Percentiles rank a stretch among this genome's conserved stretches.
phyloP scores from a whole-genome alignment of 1,140 invertebrate genomes.

The Apis dorsata region DNA sequence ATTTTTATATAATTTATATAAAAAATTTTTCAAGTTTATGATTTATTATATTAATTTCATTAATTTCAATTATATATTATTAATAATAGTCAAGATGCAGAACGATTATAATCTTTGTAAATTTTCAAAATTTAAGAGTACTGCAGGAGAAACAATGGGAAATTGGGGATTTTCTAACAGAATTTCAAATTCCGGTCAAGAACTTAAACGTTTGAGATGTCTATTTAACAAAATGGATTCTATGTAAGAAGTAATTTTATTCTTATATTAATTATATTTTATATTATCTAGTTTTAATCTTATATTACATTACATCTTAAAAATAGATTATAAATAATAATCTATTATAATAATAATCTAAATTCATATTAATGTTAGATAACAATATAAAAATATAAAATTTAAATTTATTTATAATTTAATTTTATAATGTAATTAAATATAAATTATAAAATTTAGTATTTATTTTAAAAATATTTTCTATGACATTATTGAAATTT shows the following conservation, averaged over 20 bases:
- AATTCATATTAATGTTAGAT: neutral
- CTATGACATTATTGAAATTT: slow-evolving; percentile 24
- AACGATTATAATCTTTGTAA: slow-evolving; percentile 46
- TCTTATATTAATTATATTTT: neutral
- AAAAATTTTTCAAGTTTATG: slow-evolving; percentile 2
- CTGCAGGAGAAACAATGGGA: slow-evolving; percentile 72
- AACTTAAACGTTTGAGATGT: slow-evolving; percentile 69
- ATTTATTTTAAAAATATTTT: slow-evolving; percentile 4
- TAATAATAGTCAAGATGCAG: neutral
- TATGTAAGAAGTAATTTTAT: slow-evolving; percentile 62
- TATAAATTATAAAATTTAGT: neutral
- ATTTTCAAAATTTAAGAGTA: slow-evolving; percentile 69
- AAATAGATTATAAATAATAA: neutral
- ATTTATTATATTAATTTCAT: neutral
- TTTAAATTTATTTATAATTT: neutral
- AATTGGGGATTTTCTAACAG: slow-evolving; percentile 77
- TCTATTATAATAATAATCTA: neutral
- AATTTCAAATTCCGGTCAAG: slow-evolving; percentile 66
- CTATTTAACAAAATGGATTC: slow-evolving; percentile 70
- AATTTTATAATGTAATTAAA: no score
- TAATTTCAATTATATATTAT: neutral
- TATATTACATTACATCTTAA: neutral
- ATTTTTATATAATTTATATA: neutral
- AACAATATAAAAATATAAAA: neutral
- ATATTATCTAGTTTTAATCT: neutral